These are phyloP conservation scores for Melanophora roralis DNA, from an alignment of 2,888 invertebrate genomes.

Conservation along the genomic window DNA sequence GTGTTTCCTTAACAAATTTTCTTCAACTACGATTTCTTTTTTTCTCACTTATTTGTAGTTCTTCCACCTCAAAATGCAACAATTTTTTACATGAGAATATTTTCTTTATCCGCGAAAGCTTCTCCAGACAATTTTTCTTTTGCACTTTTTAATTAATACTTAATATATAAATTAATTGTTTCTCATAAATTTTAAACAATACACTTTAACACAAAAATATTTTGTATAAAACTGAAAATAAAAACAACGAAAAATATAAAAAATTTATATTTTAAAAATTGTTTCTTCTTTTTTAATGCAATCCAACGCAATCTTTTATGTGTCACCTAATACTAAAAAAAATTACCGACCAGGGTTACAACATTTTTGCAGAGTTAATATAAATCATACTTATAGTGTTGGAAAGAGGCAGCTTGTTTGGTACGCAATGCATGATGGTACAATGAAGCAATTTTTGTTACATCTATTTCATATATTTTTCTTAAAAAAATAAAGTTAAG, in stretches of 20 bases:
- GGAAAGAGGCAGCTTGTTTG: conserved; percentile 14
- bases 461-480: no score
- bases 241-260: conserved; percentile 43
- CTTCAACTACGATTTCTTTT: conserved; percentile 12
- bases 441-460: no score
- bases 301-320: conserved; percentile 56
- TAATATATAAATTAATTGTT: conserved; percentile 6
- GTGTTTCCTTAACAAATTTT: no score
- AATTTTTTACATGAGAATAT: conserved; percentile 44
- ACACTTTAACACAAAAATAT: conserved; percentile 20
- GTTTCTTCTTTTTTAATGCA: conserved; percentile 27
- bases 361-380: background rate
- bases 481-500: no score
- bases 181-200: conserved; percentile 11
- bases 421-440: no score
- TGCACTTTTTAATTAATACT: background rate
- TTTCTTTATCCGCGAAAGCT: conserved; percentile 22
- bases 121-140: conserved; percentile 38
- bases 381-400: background rate
- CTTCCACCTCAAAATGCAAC: conserved; percentile 44
- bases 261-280: conserved; percentile 30
- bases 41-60: conserved; percentile 17
- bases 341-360: conserved; percentile 33
- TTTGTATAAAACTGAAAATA: conserved; percentile 28
- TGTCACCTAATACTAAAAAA: conserved; percentile 49